phyloP scores from a whole-genome alignment of 2,113 vertebrate genomes.

The Bubo scandiacus region DNA sequence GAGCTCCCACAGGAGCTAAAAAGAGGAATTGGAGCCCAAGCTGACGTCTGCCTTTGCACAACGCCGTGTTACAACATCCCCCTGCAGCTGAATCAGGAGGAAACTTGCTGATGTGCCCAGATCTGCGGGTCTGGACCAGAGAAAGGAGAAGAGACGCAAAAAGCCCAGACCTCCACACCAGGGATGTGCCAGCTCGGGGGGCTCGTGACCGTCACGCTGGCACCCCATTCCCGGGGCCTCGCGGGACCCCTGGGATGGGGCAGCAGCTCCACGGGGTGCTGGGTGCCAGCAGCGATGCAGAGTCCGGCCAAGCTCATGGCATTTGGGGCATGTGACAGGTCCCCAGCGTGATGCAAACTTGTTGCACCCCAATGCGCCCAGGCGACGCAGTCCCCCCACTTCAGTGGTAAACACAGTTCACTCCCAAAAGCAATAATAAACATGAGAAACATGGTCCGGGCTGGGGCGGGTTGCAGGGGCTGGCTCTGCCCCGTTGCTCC shows the following conservation, averaged over 20 bases:
- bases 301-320: accelerated
- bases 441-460: accelerated
- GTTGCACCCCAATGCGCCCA: accelerated
- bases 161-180: accelerated
- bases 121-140: accelerated
- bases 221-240: accelerated
- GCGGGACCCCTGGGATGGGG: accelerated
- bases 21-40: not conserved
- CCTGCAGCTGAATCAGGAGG: not conserved
- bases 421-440: not conserved
- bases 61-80: not conserved
- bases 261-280: accelerated
- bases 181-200: not conserved
- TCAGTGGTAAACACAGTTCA: accelerated
- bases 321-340: accelerated
- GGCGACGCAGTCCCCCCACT: accelerated
- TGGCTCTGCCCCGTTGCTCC: not conserved
- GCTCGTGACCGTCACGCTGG: accelerated
- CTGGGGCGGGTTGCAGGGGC: accelerated
- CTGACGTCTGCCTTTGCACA: not conserved
- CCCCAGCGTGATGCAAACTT: not conserved
- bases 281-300: not conserved
- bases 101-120: constrained; percentile 12
- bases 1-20: not conserved
- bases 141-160: constrained; percentile 11